phyloP scores from a whole-genome alignment of 1,140 invertebrate species.

The Drosophila nikananu region DNA sequence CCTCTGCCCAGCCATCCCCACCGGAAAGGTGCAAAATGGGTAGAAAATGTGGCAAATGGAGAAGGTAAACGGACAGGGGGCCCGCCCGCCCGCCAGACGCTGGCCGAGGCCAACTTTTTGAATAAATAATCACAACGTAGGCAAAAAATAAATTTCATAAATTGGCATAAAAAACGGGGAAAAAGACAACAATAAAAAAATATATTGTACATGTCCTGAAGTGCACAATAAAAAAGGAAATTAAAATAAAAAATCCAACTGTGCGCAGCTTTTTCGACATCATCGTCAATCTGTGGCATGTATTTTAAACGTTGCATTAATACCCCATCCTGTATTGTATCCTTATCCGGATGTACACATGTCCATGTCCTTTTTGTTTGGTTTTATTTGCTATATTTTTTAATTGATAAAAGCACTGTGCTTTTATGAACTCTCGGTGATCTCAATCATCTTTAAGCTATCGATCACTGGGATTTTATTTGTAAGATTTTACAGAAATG shows the following conservation, averaged over 20 bases:
- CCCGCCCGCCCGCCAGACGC: constrained; percentile 14
- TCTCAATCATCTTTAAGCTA: neutral
- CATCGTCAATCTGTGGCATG: constrained; percentile 75
- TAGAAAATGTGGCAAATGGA: constrained; percentile 8
- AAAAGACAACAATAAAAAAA: constrained; percentile 2
- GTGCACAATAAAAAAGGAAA: constrained; percentile 3
- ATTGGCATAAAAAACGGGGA: constrained; percentile 55
- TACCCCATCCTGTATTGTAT: constrained; percentile 36
- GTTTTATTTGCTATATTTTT: neutral
- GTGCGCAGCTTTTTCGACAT: constrained; percentile 44
- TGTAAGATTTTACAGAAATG: neutral
- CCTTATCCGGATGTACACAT: constrained; percentile 2
- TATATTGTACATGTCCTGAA: constrained; percentile 15
- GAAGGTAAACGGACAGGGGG: neutral
- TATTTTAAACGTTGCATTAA: constrained; percentile 78
- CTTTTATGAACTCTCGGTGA: neutral
- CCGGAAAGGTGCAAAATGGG: constrained; percentile 17
- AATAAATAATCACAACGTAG: constrained; percentile 83
- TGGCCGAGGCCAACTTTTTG: constrained; percentile 67
- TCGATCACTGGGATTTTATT: neutral
- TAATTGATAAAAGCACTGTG: neutral
- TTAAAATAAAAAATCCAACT: constrained; percentile 9
- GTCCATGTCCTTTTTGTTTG: neutral
- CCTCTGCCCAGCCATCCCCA: neutral
- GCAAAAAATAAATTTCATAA: constrained; percentile 81